phyloP scores from a whole-genome alignment of 1,140 invertebrate species.

The Drosophila pseudoananassae region DNA sequence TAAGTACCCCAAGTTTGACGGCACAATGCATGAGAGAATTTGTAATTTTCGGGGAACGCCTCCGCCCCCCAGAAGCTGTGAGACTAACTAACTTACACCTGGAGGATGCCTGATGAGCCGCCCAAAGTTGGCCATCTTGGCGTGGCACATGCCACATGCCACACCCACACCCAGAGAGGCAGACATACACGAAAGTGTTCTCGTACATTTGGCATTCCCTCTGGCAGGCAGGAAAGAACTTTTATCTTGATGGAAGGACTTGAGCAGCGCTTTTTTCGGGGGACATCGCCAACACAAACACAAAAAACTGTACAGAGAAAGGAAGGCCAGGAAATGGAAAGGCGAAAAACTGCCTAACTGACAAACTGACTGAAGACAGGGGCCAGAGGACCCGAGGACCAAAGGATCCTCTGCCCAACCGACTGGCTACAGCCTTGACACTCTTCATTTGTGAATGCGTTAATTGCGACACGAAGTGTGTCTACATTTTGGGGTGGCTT shows the following conservation, averaged over 20 bases:
- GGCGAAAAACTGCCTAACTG: conserved; percentile 43
- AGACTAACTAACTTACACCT: conserved; percentile 49
- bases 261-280: conserved; percentile 40
- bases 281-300: conserved; percentile 9
- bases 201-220: conserved; percentile 55
- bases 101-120: conserved; percentile 4
- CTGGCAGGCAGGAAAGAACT: conserved; percentile 47
- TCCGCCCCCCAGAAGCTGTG: background rate
- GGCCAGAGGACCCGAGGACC: conserved; percentile 34
- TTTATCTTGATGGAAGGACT: conserved; percentile 58
- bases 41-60: conserved; percentile 25
- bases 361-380: conserved; percentile 33
- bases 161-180: conserved; percentile 6
- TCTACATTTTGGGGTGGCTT: conserved; percentile 16
- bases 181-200: conserved; percentile 35
- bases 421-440: conserved; percentile 72
- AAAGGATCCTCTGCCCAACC: conserved; percentile 20
- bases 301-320: conserved; percentile 17
- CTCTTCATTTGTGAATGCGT: conserved; percentile 82
- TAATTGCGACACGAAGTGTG: conserved; percentile 66
- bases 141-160: conserved; percentile 19
- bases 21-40: conserved; percentile 44
- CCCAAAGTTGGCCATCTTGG: conserved; percentile 34
- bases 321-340: conserved; percentile 13
- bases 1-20: conserved; percentile 46